Evolutionary conservation across 2,113 vertebrate species (phyloP).

Genomic region (Rhizomys pruinosus): DNA sequence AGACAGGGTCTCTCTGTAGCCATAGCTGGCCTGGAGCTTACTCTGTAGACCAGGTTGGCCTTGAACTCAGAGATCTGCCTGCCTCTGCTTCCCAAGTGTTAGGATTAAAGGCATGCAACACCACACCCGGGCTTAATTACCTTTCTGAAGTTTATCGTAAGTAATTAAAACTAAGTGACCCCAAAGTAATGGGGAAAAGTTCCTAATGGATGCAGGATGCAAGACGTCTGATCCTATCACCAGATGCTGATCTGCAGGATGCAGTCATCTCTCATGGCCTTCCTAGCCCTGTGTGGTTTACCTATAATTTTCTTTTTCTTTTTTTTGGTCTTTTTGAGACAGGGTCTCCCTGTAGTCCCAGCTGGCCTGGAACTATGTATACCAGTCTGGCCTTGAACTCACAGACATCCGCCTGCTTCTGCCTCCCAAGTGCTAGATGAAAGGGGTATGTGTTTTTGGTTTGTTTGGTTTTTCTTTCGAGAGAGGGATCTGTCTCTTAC

Average conservation of each 20-base stretch:
- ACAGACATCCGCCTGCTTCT: neutral
- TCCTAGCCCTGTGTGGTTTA: neutral
- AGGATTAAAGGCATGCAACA: too few species aligned
- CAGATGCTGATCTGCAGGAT: conserved; percentile 28
- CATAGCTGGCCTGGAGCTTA: too few species aligned
- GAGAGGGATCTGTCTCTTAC: too few species aligned
- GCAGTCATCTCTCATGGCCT: conserved; percentile 41
- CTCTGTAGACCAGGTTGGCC: too few species aligned
- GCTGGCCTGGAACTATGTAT: too few species aligned
- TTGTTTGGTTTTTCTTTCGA: neutral
- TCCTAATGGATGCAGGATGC: conserved; percentile 38
- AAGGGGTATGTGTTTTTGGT: too few species aligned
- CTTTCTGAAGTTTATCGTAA: conserved; percentile 51
- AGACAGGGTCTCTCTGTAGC: too few species aligned
- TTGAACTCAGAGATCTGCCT: too few species aligned
- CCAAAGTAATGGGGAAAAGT: conserved; percentile 59
- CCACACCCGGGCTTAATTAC: too few species aligned
- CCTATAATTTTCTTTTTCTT: neutral
- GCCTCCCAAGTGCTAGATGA: too few species aligned
- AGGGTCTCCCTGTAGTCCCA: neutral
- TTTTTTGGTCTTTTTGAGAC: neutral
- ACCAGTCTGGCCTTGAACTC: neutral
- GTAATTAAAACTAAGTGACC: conserved; percentile 70
- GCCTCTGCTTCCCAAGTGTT: too few species aligned
- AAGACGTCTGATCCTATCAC: conserved; percentile 63